These are phyloP conservation scores for Drosophila orena DNA, from an alignment of 1,140 invertebrate species.

Conservation along the genomic window DNA sequence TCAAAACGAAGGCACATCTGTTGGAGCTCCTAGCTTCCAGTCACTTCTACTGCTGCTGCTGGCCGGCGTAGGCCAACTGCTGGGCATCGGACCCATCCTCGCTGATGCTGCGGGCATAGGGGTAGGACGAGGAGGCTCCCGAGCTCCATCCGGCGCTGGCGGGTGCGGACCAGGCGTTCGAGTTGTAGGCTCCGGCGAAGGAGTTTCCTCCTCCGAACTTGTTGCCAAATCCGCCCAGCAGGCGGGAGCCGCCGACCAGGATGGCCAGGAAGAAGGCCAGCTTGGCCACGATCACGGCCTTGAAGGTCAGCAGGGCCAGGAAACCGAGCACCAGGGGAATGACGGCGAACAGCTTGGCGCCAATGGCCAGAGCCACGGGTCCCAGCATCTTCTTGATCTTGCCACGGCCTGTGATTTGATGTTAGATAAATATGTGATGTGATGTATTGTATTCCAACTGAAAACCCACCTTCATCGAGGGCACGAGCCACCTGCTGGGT, in stretches of 20 bases:
- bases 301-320: constrained; percentile 89
- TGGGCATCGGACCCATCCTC: constrained; percentile 86
- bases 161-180: constrained; percentile 73
- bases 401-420: constrained; percentile 86
- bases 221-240: constrained; percentile 86
- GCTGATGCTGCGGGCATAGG: constrained; percentile 86
- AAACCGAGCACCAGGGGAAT: constrained; percentile 89
- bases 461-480: constrained; percentile 87
- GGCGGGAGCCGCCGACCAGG: constrained; percentile 88
- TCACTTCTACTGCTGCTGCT: constrained; percentile 49
- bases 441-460: neutral
- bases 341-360: constrained; percentile 89
- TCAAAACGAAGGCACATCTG: constrained; percentile 73
- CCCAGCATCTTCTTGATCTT: constrained; percentile 90
- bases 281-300: constrained; percentile 91
- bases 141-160: constrained; percentile 84
- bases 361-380: constrained; percentile 88
- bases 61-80: constrained; percentile 63
- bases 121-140: constrained; percentile 85
- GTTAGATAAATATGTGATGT: neutral
- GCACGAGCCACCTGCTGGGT: constrained; percentile 86
- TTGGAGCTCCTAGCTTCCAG: constrained; percentile 25
- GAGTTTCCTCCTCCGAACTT: constrained; percentile 72
- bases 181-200: constrained; percentile 70
- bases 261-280: constrained; percentile 90